Base-by-base conservation (phyloP, 2,113 vertebrate species). In the Myanophis thanlyinensis region DNA sequence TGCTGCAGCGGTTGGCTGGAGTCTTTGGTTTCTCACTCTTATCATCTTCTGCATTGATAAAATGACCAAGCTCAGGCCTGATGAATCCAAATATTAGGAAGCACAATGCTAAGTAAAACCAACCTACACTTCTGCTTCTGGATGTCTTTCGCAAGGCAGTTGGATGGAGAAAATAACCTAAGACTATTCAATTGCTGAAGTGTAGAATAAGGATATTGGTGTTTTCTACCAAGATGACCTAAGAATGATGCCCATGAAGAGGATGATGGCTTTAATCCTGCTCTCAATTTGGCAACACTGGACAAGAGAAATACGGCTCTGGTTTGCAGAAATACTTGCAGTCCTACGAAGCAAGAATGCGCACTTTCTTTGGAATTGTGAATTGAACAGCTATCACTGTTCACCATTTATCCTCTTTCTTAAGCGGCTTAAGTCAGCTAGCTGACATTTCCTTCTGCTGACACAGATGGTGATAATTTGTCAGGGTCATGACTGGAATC, bases 11-110 rank as follows among this genome's bases (percentile, higher is more conserved):
- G 96, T 98, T 0, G 98, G 98, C 49, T 98, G 98, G 98, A 97
- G 98, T 27, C 97, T 98, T 59, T 98, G 97, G 98, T 98, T 98
- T 13, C 97, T 98, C 92, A 98, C 98, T 0, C 97, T 98, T 85
- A 98, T 98, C 95, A 95, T 98, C 93, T 96, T 98, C 94, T 98
- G 98, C 3, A 92, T 98, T 91, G 96, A 96, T 90, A 98, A 98
- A 91, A 56, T 98, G 91, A 97, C 40, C 52, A 98, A 96, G 88
- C 95, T 98, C 1, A 95, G 89, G 1, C 97, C 98, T 0, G 97
- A 98, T 0, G 98, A 98, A 49, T 95, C 97, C 93, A 98, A 98
- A 46, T 97, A 97, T 90, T 40, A 95, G 54, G 94, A 44, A 51
- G 96, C 94, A 0, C 98, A 94, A 98, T 56, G 46, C 20, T 30